Evolutionary conservation across 2,888 invertebrate genomes (phyloP).

Genomic region (Synergus umbraculus): DNA sequence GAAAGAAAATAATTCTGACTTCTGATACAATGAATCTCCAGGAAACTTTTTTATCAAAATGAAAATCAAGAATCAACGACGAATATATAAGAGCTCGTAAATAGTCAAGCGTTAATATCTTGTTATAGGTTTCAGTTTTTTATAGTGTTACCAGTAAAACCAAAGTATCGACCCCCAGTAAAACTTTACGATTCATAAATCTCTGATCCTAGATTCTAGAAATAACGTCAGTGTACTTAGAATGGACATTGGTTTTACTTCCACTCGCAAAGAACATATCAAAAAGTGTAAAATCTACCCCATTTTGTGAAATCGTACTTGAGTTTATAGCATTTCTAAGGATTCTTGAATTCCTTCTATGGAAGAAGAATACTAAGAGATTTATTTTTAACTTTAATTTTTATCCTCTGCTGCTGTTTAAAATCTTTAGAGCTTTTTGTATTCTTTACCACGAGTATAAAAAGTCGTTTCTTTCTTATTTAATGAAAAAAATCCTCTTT

Average conservation of each 20-base stretch:
- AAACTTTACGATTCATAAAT: conserved; percentile 30
- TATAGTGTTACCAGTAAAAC: conserved; percentile 1
- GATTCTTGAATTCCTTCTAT: not conserved
- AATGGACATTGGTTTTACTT: not conserved
- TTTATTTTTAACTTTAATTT: not conserved
- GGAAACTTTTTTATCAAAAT: not conserved
- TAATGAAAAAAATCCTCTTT: not conserved
- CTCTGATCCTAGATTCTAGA: not conserved
- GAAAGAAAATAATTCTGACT: not conserved
- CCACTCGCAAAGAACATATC: not conserved
- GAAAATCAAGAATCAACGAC: not conserved
- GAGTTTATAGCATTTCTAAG: not conserved
- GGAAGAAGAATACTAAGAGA: not conserved
- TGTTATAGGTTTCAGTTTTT: conserved; percentile 9
- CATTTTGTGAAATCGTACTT: not conserved
- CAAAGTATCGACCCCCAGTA: not conserved
- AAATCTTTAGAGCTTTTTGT: no score
- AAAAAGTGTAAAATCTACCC: not conserved
- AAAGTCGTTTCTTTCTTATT: not conserved
- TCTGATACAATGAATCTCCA: not conserved
- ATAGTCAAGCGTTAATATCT: not conserved
- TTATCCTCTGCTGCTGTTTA: no score
- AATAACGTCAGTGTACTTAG: not conserved
- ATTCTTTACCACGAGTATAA: no score
- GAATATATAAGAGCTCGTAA: not conserved